Base-by-base conservation (phyloP, 2,113 vertebrate genomes). In the Chrysochloris asiatica region DNA sequence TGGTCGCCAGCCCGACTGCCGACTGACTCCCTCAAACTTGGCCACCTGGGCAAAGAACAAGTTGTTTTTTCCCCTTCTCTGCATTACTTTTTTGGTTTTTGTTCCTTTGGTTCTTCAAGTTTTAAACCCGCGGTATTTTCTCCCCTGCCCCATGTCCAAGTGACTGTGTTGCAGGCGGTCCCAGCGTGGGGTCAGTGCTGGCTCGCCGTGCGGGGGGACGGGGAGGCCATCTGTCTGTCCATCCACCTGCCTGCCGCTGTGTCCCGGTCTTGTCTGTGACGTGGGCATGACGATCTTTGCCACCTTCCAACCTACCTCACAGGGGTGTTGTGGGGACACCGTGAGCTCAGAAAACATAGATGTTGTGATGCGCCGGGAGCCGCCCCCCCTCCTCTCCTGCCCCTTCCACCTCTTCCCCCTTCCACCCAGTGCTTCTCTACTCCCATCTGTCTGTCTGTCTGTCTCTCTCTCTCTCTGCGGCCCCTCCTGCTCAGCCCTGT, bases 301-400 rank as follows among this genome's bases (percentile, higher is more conserved):
- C 96, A 93, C 95, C 94, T 96, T 96, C 95, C 95, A 97, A 97
- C 96, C 96, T 97, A 97, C 96, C 96, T 97, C 96, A 97, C 96
- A 97, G 96, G 96, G 96, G 95, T 97, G 96, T 97, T 97, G 96
- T 97, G 96, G 96, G 96, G 96, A 97, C 95, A 95, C 94, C 95
- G 54, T 94, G 95, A 78, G 95, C 92, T 95, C 82, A 88, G 92
- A 80, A 52, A n/a, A 88, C 92, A 93, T 93, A 77, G 61, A 88
- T 96, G 96, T 94, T 93, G 88, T 94, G 93, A 89, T 52, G 93
- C 76, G 93, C 95, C 89, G 71, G 93, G 90, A 90, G 94, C 90
- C 22, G 13, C 91, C 89, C 16, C 7, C 91, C 87, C 41, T 79
- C 47, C 52, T 45, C 9, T 65, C 17, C 19, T 65, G 59, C 83